Base-by-base conservation (phyloP, 2,797 vertebrate species). In the Enteromius afrohamiltoni region DNA sequence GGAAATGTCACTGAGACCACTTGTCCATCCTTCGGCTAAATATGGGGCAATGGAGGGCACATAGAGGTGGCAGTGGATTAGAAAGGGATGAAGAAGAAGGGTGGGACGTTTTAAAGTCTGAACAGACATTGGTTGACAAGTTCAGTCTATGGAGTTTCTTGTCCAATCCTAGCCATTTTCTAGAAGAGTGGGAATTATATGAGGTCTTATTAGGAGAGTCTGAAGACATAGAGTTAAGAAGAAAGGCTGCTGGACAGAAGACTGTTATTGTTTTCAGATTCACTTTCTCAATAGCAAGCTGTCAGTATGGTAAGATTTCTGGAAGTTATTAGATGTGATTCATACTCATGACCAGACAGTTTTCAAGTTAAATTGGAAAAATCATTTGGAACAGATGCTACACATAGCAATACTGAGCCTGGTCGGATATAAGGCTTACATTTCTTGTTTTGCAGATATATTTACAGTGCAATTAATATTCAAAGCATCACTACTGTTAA, bases 261-360 rank as follows among this genome's bases (percentile, higher is more conserved):
- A 83, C 78, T 55, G 40, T 77, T 62, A 58, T 60, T 83, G 58
- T 77, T 75, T 37, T 86, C 67, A 65, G 68, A 40, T 16, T 29
- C 19, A 29, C 31, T 83, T 64, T 82, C 70, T 73, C 26, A n/a
- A 10, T 74, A 64, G 86, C 85, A 88, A 84, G 87, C 88, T 2
- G 81, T 87, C 90, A 81, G 68, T 86, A 95, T 95, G 94, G 94
- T 94, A 95, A 95, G 94, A 91, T 81, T 67, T 40, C 42, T 23
- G 77, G 83, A 77, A 34, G 75, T 64, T 51, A 58, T 14, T 40
- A 19, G 6, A 67, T 21, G 71, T 58, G 37, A 69, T 55, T 6
- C 34, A 42, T 80, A 26, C 23, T 8, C 29, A 58, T 34, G 13
- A 23, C 7, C 23, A 13, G 77, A 51, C 14, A 2, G 23, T 86